Base-by-base conservation (phyloP, 2,113 vertebrate genomes). In the Cryptomyrus ogoouensis region DNA sequence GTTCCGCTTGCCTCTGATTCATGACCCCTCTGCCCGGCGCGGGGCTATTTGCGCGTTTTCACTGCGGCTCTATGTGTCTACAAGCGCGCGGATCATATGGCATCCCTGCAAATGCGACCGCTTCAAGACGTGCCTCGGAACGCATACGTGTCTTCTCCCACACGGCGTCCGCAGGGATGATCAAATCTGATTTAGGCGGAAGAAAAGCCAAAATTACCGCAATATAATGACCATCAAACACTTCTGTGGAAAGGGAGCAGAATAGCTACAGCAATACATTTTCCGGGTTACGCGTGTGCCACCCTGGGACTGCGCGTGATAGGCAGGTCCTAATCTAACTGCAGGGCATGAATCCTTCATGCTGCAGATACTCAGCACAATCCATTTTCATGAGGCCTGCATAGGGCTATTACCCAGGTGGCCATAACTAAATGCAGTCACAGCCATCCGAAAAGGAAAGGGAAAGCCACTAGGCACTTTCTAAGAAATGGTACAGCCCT, bases 261-360 rank as follows among this genome's bases (percentile, higher is more conserved):
- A 47, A 10, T 49, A 52, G 49, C 47, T 39, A 52, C 74, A 49
- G 80, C 49, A 44, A 35, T 53, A 70, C 44, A 27, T 83, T 90
- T 87, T 87, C 17, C 87, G 56, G 62, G 56, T 31, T 87, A 39
- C n/a, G 84, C 70, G 6, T 17, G n/a, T 39, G 46, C 10, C 46
- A 24, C 89, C 31, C 24, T 35, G 89, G 89, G 89, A 70, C 31
- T 5, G 27, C 13, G 27, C 44, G 3, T 87, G 84, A 87, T 42
- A 74, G 89, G 52, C 84, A 87, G 89, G 27, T 27, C 89, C 27
- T 87, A 87, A 70, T 87, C 89, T 90, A 87, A 90, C 89, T 87
- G 83, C 89, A 49, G 89, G 83, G 53, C 44, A 85, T 53, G 56
- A 90, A 84, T 89, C 80, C 89, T 66, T 86, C 83, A 87, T 35